Evolutionary conservation across 2,113 vertebrate genomes (phyloP).

Genomic region (Platycercus adscitus): DNA sequence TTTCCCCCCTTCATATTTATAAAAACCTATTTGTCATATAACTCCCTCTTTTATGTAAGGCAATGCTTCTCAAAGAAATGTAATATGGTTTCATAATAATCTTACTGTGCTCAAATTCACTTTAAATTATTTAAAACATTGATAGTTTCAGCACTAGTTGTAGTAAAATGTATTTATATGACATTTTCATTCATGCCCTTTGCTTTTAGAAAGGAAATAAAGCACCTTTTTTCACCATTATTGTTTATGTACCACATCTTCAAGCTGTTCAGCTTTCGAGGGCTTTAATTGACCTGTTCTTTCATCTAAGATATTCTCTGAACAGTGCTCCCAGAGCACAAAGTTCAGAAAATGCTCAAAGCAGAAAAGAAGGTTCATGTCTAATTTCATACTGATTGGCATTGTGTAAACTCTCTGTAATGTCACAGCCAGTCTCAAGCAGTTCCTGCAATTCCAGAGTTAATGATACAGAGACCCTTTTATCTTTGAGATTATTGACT

Average conservation of each 20-base stretch:
- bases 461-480: background rate
- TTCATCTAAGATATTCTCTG: background rate
- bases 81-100: background rate
- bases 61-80: background rate
- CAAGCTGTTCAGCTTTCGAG: background rate
- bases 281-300: background rate
- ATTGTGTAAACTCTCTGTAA: background rate
- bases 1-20: too few species aligned
- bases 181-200: background rate
- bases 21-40: background rate
- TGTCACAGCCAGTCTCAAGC: background rate
- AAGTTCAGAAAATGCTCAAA: background rate
- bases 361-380: background rate
- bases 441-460: background rate
- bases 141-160: background rate
- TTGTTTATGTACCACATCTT: background rate
- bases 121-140: background rate
- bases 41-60: background rate
- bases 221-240: background rate
- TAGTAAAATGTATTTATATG: background rate
- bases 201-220: background rate
- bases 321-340: background rate
- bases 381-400: background rate
- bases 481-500: background rate
- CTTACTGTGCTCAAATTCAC: background rate